These are phyloP conservation scores for Macrosoma leucophasiata DNA, from an alignment of 2,888 invertebrate species.

Conservation along the genomic window DNA sequence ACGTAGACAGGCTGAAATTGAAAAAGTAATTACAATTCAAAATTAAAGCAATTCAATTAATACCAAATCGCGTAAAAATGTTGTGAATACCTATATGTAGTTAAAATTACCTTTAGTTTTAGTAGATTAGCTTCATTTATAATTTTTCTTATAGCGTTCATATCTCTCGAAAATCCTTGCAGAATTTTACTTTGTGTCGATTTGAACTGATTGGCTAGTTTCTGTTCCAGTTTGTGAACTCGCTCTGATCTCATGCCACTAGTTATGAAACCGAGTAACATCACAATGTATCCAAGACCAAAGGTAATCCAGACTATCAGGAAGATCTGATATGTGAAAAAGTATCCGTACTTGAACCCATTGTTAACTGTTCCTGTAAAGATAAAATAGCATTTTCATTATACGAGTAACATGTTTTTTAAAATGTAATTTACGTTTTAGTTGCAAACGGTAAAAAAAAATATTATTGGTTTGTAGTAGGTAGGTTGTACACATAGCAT, in stretches of 20 bases:
- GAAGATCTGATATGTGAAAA: slow-evolving; percentile 85
- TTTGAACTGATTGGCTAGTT: slow-evolving; percentile 84
- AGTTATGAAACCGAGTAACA: slow-evolving; percentile 91
- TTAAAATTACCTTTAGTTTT: slow-evolving; percentile 84
- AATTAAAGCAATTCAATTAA: neutral
- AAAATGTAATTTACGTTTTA: no score
- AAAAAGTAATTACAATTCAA: slow-evolving; percentile 8
- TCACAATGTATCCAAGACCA: slow-evolving; percentile 92
- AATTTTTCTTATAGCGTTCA: slow-evolving; percentile 82
- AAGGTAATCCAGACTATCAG: slow-evolving; percentile 93
- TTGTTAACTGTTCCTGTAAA: slow-evolving; percentile 67
- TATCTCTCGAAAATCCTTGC: slow-evolving; percentile 84
- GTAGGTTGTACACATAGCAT: no score
- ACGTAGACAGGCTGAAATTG: slow-evolving; percentile 84
- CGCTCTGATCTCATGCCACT: slow-evolving; percentile 84
- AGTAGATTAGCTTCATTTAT: slow-evolving; percentile 89
- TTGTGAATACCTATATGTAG: neutral
- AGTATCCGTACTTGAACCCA: slow-evolving; percentile 76
- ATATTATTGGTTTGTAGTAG: no score
- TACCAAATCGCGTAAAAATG: neutral
- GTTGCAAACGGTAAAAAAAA: no score
- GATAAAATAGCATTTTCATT: no score
- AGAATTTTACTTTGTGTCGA: slow-evolving; percentile 86
- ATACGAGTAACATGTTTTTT: no score
- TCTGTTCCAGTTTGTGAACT: slow-evolving; percentile 83